A percentile compares a stretch with the other conserved stretches of the same genome.
These are phyloP conservation scores for Brachyptera putata DNA, from an alignment of 2,888 invertebrate species.

Conservation along the genomic window DNA sequence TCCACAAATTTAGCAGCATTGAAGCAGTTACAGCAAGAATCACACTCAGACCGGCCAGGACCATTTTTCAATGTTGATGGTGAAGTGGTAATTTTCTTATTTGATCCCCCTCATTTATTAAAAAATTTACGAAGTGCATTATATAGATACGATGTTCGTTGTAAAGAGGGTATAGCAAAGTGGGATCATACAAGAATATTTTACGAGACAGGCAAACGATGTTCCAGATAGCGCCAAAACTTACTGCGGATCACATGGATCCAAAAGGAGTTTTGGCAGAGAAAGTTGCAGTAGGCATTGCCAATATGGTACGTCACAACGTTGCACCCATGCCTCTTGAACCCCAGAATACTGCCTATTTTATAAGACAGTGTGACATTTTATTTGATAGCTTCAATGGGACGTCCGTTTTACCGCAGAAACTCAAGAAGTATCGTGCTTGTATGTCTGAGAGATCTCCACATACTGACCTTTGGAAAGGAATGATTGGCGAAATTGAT, in stretches of 20 bases:
- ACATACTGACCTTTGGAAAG: background rate
- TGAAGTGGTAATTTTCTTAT: slow-evolving; percentile 17
- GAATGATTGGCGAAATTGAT: background rate
- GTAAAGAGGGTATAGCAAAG: background rate
- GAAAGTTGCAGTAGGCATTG: background rate
- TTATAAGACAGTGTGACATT: background rate
- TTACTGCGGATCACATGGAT: background rate
- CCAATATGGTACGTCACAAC: background rate
- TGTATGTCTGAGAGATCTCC: background rate
- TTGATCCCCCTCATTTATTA: slow-evolving; percentile 23
- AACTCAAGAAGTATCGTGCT: background rate
- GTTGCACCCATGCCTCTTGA: background rate
- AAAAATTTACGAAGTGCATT: slow-evolving; percentile 22
- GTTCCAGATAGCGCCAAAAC: background rate
- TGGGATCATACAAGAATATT: background rate
- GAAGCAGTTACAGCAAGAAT: background rate
- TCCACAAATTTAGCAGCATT: slow-evolving; percentile 11
- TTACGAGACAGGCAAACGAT: background rate
- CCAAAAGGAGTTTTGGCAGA: background rate
- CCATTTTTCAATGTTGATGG: background rate
- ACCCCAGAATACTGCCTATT: background rate
- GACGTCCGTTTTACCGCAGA: background rate
- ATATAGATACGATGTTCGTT: background rate
- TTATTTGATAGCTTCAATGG: background rate
- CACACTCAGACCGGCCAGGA: background rate